These are phyloP conservation scores for Tachina grossa DNA, from an alignment of 2,888 invertebrate genomes.

Conservation along the genomic window DNA sequence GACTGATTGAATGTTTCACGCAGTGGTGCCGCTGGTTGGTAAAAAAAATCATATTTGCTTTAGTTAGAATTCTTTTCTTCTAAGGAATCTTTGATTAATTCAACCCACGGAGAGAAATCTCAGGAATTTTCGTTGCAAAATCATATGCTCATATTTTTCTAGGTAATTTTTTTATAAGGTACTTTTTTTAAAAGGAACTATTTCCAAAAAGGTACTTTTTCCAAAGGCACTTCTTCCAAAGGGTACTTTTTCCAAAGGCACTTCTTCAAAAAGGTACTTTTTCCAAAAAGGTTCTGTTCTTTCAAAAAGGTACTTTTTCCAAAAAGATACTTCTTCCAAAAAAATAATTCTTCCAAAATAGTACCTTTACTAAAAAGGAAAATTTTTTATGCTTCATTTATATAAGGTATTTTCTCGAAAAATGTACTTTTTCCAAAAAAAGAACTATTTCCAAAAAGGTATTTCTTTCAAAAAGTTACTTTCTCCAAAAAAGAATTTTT, in stretches of 20 bases:
- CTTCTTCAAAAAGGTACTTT: background rate
- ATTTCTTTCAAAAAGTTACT: no score
- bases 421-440: no score
- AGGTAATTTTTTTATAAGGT: background rate
- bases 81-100: background rate
- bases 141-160: background rate
- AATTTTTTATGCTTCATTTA: no score
- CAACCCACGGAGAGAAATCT: background rate
- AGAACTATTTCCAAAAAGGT: background rate
- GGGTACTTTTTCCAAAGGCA: no score
- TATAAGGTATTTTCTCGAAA: background rate
- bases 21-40: background rate
- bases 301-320: background rate
- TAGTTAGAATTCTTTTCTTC: slow-evolving; percentile 28
- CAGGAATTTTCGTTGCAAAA: background rate
- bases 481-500: no score
- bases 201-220: background rate
- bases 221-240: no score
- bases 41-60: slow-evolving; percentile 12
- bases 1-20: background rate
- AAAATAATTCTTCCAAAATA: no score
- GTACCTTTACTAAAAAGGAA: no score
- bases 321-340: no score
- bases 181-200: background rate
- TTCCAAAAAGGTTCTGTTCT: background rate